A percentile compares a stretch with the other conserved stretches of the same genome.
Conservation (phyloP, 2,797 vertebrate species). For the Phaenicophaeus curvirostris region DNA sequence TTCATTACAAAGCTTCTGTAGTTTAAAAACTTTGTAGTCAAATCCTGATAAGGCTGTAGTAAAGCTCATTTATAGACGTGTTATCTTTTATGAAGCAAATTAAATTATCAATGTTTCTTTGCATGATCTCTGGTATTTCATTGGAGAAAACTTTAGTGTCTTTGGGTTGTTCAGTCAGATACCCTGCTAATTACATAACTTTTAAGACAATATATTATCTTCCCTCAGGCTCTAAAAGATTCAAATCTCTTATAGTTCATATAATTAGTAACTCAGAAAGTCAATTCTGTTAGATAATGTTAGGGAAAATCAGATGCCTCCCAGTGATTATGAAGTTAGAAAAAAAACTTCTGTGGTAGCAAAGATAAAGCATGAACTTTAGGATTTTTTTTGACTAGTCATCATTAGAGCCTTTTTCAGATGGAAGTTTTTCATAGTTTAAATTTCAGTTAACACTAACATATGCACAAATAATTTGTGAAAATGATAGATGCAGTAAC, state of each 20-base stretch:
- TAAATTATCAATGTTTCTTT: background rate
- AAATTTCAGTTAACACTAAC: background rate
- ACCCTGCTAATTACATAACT: slow-evolving; percentile 17
- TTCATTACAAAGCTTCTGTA: background rate
- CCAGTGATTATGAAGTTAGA: background rate
- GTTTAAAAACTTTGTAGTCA: background rate
- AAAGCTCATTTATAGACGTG: background rate
- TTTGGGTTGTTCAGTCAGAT: slow-evolving; percentile 10
- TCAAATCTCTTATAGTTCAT: background rate
- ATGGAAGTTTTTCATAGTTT: background rate
- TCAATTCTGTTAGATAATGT: background rate
- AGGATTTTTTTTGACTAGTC: background rate
- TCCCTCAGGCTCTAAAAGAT: background rate
- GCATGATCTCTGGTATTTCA: background rate
- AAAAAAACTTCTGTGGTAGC: background rate
- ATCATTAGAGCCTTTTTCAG: background rate
- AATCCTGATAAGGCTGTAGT: background rate
- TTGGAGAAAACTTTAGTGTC: background rate
- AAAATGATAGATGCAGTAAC: background rate
- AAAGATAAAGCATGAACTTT: background rate
- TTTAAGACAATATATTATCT: background rate
- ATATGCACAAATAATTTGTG: background rate
- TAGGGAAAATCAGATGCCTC: background rate
- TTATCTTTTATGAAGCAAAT: background rate
- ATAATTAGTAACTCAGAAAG: background rate